Evolutionary conservation across 2,113 vertebrate genomes (phyloP), one percentile per base, ranked within the genome.

Genomic region (Labeo rohita): DNA sequence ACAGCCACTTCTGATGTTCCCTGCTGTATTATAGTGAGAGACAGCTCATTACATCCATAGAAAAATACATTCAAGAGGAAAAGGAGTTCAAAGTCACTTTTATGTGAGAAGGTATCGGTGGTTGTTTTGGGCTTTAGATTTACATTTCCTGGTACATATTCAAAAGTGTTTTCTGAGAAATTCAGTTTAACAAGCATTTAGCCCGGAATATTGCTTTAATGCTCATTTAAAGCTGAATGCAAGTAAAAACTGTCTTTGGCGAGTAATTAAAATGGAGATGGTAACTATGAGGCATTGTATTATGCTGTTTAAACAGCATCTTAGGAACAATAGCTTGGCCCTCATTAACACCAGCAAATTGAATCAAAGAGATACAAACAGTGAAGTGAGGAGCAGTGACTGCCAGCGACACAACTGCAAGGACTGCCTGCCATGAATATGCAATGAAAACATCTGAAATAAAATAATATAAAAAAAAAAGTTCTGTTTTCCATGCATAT

Each of bases 251-350:
- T 6, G 10, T 45, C 72, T 49, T 74, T 49, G 72, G 10, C 1
- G 43, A 47, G 72, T 74, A 74, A 74, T 74, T 74, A 74, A 74
- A 74, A 74, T 74, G 72, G 5, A 74, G 21, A 49, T 74, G 43
- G 43, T 39, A 43, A 43, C 36, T 28, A 23, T 28, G 61, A 65
- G 23, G 23, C 61, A 65, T 11, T 65, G 61, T 10, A 23, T 65
- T 23, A 65, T 65, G 11, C 8, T 12, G n/a, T 74, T 74, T 74
- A 74, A 74, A 74, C 43, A 74, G 43, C 72, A 49, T 49, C 72
- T 47, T 23, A 74, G 72, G 72, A 74, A 74, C 43, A 49, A 74
- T 74, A 74, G 43, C 47, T n/a, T 74, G 43, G 49, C 72, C 72
- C 43, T 74, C 72, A 74, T 74, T 74, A 49, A 23, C 72, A 74